These are phyloP conservation scores for Odontocolon sp. DNA, from an alignment of 2,888 invertebrate species.

Conservation along the genomic window DNA sequence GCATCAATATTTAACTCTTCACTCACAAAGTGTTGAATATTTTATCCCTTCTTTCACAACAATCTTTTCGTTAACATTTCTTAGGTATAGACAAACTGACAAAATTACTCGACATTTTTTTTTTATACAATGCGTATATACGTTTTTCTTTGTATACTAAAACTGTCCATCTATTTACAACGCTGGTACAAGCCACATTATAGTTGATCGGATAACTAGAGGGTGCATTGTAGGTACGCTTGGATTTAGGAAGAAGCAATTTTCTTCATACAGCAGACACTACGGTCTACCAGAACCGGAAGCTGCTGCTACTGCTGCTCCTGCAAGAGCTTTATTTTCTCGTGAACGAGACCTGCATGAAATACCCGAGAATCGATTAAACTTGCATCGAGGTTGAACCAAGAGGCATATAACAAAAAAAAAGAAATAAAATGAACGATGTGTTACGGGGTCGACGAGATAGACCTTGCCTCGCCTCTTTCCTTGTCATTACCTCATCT, in stretches of 20 bases:
- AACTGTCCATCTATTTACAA: too few species aligned
- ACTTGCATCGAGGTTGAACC: neutral
- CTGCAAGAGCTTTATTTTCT: neutral
- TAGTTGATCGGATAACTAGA: constrained; percentile 12
- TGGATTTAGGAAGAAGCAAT: constrained; percentile 40
- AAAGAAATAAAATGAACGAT: neutral
- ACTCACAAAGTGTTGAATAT: constrained; percentile 19
- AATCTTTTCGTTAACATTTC: too few species aligned
- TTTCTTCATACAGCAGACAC: constrained; percentile 6
- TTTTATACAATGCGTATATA: too few species aligned
- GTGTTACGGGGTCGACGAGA: neutral
- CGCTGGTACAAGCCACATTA: neutral
- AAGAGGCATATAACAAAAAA: neutral
- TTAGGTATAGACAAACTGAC: too few species aligned
- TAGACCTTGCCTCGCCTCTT: too few species aligned
- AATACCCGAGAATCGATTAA: neutral
- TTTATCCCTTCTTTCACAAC: too few species aligned
- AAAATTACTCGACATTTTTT: too few species aligned
- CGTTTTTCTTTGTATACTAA: too few species aligned
- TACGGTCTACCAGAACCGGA: neutral
- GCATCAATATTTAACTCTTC: constrained; percentile 45
- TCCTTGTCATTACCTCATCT: too few species aligned
- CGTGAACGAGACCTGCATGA: neutral
- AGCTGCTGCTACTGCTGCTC: too few species aligned
- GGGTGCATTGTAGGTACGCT: neutral